phyloP scores from a whole-genome alignment of 2,888 invertebrate species.

The Monochamus alternatus region DNA sequence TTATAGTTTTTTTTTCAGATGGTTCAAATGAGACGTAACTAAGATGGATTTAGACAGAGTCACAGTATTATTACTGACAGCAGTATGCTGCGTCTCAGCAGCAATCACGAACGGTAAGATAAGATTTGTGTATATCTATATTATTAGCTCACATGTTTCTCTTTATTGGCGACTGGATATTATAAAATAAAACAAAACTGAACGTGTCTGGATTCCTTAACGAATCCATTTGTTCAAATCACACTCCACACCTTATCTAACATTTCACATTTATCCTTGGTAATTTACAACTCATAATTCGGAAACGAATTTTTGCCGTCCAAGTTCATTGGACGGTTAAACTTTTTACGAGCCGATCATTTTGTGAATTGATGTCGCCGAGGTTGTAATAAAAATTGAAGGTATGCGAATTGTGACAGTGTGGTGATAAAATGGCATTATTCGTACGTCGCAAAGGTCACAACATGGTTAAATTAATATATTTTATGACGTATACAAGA shows the following conservation, averaged over 20 bases:
- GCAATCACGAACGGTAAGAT: conserved; percentile 39
- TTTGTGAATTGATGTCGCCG: no score
- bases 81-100: conserved; percentile 29
- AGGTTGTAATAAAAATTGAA: neutral
- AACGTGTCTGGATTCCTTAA: conserved; percentile 4
- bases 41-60: conserved; percentile 38
- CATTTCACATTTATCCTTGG: no score
- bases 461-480: neutral
- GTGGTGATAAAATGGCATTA: neutral
- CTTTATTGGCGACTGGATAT: no score
- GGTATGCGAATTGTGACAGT: neutral
- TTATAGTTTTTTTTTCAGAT: conserved; percentile 39
- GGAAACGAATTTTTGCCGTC: no score
- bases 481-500: neutral
- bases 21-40: conserved; percentile 40
- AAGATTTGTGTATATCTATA: neutral
- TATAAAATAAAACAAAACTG: neutral
- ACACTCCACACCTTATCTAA: no score
- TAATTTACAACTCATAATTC: no score
- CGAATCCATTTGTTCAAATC: no score
- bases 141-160: no score
- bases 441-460: neutral
- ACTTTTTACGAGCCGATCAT: no score
- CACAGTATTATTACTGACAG: conserved; percentile 34
- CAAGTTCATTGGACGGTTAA: no score